A percentile compares a stretch with the other conserved stretches of the same genome.
These are phyloP conservation scores for Plemyria rubiginata DNA, from an alignment of 2,888 invertebrate species.

Conservation along the genomic window DNA sequence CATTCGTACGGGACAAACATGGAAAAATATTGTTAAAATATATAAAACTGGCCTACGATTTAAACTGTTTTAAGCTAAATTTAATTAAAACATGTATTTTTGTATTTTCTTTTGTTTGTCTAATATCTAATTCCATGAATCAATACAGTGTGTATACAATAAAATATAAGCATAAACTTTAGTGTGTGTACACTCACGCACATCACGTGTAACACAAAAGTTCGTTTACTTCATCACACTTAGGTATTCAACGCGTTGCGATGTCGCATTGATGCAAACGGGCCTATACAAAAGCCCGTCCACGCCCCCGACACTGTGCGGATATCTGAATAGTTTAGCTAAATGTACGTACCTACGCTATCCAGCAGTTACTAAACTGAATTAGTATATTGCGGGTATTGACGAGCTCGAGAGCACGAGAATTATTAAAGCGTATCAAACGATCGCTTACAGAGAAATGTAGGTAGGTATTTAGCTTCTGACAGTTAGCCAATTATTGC, in stretches of 20 bases:
- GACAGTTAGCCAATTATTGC: background rate
- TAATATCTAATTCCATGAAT: no score
- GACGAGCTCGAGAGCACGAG: constrained; percentile 36
- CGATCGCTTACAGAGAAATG: background rate
- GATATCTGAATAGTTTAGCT: constrained; percentile 18
- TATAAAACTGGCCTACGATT: no score
- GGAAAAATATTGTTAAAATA: no score
- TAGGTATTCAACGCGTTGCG: background rate
- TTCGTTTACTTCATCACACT: background rate
- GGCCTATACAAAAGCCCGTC: constrained; percentile 1
- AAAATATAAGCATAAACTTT: no score
- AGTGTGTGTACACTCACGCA: no score
- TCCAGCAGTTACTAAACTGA: constrained; percentile 21
- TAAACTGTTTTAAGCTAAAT: no score
- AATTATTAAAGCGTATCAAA: constrained; percentile 36
- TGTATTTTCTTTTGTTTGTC: no score
- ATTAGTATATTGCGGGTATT: constrained; percentile 34
- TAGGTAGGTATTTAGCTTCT: constrained; percentile 1
- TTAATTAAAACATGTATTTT: no score
- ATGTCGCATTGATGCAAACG: constrained; percentile 7
- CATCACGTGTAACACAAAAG: no score
- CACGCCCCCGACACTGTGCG: constrained; percentile 15
- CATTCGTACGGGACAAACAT: no score
- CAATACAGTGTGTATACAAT: no score
- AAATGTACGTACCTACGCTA: background rate